phyloP scores from a whole-genome alignment of 1,140 invertebrate genomes.

The Stratiolaelaps scimitus region DNA sequence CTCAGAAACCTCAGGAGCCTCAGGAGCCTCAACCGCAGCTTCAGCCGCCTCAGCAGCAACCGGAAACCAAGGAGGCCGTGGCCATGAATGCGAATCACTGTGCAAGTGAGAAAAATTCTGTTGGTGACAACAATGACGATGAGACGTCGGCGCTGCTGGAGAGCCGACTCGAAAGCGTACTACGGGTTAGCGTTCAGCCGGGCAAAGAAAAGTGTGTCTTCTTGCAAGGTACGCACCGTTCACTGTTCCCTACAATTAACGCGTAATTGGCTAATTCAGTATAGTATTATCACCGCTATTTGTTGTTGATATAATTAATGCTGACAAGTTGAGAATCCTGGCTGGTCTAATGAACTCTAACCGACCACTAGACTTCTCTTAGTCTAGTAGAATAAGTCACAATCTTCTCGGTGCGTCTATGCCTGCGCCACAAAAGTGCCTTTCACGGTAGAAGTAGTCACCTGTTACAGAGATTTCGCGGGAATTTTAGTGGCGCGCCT shows the following conservation, averaged over 20 bases:
- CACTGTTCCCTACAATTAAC: background rate
- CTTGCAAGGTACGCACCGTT: slow-evolving; percentile 9
- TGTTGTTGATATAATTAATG: background rate
- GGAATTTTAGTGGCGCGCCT: background rate
- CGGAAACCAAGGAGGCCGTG: too few species aligned
- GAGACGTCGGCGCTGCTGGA: slow-evolving; percentile 3
- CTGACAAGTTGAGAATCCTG: background rate
- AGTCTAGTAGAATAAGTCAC: too few species aligned
- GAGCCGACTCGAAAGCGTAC: slow-evolving; percentile 6
- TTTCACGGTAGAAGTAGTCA: too few species aligned
- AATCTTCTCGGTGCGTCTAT: too few species aligned
- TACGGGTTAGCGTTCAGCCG: slow-evolving; percentile 8
- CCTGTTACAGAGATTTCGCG: too few species aligned
- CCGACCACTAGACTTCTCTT: background rate
- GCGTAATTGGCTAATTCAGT: background rate
- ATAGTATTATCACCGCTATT: background rate
- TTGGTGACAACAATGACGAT: slow-evolving; percentile 4
- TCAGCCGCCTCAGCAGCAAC: too few species aligned
- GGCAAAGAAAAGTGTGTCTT: slow-evolving; percentile 16
- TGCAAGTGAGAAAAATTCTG: too few species aligned
- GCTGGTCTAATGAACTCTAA: background rate
- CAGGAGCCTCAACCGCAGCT: too few species aligned
- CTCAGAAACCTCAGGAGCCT: too few species aligned
- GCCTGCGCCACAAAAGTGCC: too few species aligned
- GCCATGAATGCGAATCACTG: too few species aligned